A percentile compares a stretch with the other conserved stretches of the same genome.
Conservation (phyloP, 1,140 invertebrate genomes). For the Eupeodes corollae region DNA sequence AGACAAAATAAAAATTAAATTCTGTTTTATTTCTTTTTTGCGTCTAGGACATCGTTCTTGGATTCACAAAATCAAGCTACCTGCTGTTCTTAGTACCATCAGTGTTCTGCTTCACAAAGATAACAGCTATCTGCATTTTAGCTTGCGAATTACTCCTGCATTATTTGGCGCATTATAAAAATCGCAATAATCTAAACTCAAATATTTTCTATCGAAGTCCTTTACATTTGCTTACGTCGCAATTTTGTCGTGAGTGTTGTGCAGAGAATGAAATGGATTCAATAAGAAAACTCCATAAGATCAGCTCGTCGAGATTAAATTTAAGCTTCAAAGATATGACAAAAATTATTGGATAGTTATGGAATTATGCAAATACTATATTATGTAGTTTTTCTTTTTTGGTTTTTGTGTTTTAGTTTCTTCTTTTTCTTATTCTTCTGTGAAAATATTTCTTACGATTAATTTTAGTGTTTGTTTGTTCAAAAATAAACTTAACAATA, state of each 20-base stretch:
- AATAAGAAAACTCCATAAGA: constrained; percentile 23
- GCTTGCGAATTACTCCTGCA: constrained; percentile 39
- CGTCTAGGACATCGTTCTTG: constrained; percentile 31
- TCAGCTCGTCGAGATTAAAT: too few relatives aligned
- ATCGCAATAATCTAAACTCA: constrained; percentile 39
- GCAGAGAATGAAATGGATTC: constrained; percentile 39
- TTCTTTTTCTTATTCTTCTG: background rate
- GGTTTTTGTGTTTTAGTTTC: background rate
- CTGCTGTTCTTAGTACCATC: constrained; percentile 36
- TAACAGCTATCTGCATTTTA: constrained; percentile 20
- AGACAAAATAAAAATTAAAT: background rate
- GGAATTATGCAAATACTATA: background rate
- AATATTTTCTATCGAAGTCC: constrained; percentile 46
- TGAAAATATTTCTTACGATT: background rate
- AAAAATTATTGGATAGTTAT: constrained; percentile 15
- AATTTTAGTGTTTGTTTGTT: too few relatives aligned
- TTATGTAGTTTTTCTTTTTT: background rate
- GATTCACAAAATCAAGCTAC: constrained; percentile 22
- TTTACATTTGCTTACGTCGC: constrained; percentile 42
- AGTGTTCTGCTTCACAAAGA: constrained; percentile 33
- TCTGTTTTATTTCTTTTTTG: background rate
- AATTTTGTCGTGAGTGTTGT: constrained; percentile 47
- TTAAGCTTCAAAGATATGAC: constrained; percentile 18
- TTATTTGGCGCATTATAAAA: constrained; percentile 45
- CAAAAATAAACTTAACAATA: background rate